These are phyloP conservation scores for Eucera pruinosa DNA, from an alignment of 2,888 invertebrate genomes.

Conservation along the genomic window DNA sequence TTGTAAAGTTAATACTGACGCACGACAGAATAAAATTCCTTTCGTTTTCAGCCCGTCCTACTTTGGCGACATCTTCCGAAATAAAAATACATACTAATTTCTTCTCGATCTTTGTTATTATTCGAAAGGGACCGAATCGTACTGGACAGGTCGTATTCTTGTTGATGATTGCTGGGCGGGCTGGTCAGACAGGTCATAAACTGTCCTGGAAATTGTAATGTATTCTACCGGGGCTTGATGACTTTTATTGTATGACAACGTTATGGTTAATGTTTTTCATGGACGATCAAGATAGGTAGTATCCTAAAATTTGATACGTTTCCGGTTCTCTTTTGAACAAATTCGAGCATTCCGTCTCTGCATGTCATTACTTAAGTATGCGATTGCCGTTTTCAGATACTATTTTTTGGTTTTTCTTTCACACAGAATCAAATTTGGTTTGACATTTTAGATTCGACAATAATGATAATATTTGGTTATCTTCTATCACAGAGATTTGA, in stretches of 20 bases:
- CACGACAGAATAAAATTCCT: too few species aligned
- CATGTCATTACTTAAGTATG: too few species aligned
- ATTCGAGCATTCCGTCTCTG: too few species aligned
- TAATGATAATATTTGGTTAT: too few species aligned
- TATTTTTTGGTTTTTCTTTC: too few species aligned
- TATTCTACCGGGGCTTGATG: constrained; percentile 44
- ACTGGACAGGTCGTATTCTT: constrained; percentile 33
- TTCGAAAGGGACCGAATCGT: constrained; percentile 31
- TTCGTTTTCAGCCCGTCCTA: too few species aligned
- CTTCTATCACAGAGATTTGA: too few species aligned
- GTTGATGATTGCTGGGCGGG: constrained; percentile 63
- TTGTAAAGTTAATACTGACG: too few species aligned
- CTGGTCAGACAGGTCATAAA: constrained; percentile 57
- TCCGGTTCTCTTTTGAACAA: constrained; percentile 2
- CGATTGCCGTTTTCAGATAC: too few species aligned
- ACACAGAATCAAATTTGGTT: too few species aligned
- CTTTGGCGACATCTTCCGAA: constrained; percentile 4
- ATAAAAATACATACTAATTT: constrained; percentile 40
- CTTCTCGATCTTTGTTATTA: constrained; percentile 38
- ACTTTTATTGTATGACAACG: constrained; percentile 43
- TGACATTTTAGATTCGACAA: too few species aligned
- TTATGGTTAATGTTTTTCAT: constrained; percentile 33
- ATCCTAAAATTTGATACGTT: constrained; percentile 45
- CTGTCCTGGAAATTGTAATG: constrained; percentile 52
- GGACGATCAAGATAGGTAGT: constrained; percentile 42